These are phyloP conservation scores for Caerostris darwini DNA, from an alignment of 1,140 invertebrate species.

Conservation along the genomic window DNA sequence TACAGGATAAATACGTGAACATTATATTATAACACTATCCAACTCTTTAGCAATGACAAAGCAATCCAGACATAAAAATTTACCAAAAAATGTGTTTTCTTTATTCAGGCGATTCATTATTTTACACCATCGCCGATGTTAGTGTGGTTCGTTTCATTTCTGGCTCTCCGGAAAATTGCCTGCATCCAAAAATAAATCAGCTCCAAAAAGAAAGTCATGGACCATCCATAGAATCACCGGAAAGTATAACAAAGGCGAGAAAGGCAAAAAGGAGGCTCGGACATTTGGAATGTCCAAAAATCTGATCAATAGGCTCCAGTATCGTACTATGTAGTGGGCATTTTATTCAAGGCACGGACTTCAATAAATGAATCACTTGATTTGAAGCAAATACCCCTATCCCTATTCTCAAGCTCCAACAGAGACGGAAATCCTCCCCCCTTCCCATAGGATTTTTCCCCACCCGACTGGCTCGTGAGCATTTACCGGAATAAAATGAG, in stretches of 20 bases:
- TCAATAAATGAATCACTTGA: slow-evolving; percentile 63
- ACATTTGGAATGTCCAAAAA: background rate
- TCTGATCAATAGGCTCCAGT: slow-evolving; percentile 22
- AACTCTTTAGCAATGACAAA: too few relatives aligned
- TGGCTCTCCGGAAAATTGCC: background rate
- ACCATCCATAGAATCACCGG: background rate
- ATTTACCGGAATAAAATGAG: slow-evolving; percentile 49
- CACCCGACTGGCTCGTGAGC: background rate
- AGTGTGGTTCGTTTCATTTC: too few relatives aligned
- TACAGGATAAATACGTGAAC: too few relatives aligned
- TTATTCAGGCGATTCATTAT: too few relatives aligned
- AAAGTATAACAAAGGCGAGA: too few relatives aligned
- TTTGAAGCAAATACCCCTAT: slow-evolving; percentile 56
- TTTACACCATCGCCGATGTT: too few relatives aligned
- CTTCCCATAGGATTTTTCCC: background rate
- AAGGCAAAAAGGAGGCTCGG: background rate
- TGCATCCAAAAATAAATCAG: background rate
- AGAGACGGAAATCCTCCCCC: background rate
- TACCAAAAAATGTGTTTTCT: too few relatives aligned
- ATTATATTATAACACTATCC: too few relatives aligned
- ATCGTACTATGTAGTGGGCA: background rate
- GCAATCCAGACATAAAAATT: too few relatives aligned
- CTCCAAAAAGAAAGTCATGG: background rate
- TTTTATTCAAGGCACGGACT: slow-evolving; percentile 37
- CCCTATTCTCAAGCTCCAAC: background rate